Percentiles rank a stretch among this genome's conserved stretches.
phyloP scores from a whole-genome alignment of 2,113 vertebrate species.

The Abramis brama region DNA sequence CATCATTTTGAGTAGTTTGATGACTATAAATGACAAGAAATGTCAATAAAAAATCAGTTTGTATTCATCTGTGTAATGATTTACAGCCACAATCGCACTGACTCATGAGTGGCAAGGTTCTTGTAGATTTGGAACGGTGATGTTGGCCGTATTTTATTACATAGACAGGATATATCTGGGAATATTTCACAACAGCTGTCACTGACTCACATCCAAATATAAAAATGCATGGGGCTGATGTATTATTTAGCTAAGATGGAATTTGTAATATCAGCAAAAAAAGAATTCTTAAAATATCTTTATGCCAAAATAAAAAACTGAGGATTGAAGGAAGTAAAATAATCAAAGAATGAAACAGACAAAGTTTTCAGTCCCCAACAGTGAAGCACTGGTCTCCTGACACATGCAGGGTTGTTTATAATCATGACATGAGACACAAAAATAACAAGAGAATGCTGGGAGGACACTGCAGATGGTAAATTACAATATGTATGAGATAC shows the following conservation, averaged over 20 bases:
- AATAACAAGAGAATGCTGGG: neutral
- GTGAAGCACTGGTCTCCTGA: neutral
- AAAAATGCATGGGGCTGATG: neutral
- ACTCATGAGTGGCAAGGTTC: neutral
- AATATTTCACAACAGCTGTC: conserved; percentile 3
- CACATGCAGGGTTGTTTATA: neutral
- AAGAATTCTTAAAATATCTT: neutral
- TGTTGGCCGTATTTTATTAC: neutral
- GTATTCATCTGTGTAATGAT: neutral
- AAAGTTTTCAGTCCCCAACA: neutral
- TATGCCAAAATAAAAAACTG: neutral
- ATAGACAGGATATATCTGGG: neutral
- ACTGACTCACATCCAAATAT: neutral
- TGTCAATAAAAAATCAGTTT: neutral
- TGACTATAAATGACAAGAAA: conserved; percentile 1
- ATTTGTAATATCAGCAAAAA: conserved; percentile 7
- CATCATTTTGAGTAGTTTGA: neutral
- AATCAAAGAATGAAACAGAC: neutral
- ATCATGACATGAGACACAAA: neutral
- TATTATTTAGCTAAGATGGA: neutral
- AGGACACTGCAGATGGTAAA: conserved; percentile 14
- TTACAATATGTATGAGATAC: conserved; percentile 36
- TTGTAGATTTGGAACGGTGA: neutral
- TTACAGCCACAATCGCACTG: neutral
- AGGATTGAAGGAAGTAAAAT: neutral